Evolutionary conservation across 2,797 vertebrate species (phyloP).

Genomic region (Mormyrus proboscirostris): DNA sequence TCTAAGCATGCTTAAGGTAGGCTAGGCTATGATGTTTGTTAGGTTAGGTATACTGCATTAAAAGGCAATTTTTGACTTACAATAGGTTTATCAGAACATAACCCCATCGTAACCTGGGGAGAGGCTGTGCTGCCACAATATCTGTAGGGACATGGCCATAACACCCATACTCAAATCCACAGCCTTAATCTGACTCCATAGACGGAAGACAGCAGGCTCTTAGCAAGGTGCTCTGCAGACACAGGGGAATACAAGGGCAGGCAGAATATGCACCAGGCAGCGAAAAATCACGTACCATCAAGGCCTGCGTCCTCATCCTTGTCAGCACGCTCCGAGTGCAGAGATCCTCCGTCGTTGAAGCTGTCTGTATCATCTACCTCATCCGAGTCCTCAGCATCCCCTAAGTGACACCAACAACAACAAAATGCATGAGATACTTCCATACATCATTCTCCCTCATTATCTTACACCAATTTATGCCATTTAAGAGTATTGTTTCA

Average conservation of each 20-base stretch:
- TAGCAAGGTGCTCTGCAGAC: background rate
- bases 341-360: conserved; percentile 69
- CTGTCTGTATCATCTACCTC: conserved; percentile 66
- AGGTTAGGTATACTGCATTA: background rate
- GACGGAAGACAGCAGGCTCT: background rate
- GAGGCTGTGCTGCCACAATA: background rate
- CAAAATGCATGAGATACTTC: background rate
- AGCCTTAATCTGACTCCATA: background rate
- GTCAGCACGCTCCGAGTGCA: conserved; percentile 79
- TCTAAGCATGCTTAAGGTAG: background rate
- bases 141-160: background rate
- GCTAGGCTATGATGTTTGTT: background rate
- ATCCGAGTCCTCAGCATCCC: conserved; percentile 68
- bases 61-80: background rate
- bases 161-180: background rate
- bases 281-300: conserved; percentile 60
- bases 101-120: background rate
- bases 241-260: background rate
- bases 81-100: background rate
- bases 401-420: conserved; percentile 36
- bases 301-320: conserved; percentile 76
- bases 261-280: background rate
- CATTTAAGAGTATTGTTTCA: background rate
- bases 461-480: background rate
- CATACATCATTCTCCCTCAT: background rate